Evolutionary conservation across 2,888 invertebrate genomes (phyloP), one percentile per base, ranked within the genome.

Genomic region (Eilema sororculum): DNA sequence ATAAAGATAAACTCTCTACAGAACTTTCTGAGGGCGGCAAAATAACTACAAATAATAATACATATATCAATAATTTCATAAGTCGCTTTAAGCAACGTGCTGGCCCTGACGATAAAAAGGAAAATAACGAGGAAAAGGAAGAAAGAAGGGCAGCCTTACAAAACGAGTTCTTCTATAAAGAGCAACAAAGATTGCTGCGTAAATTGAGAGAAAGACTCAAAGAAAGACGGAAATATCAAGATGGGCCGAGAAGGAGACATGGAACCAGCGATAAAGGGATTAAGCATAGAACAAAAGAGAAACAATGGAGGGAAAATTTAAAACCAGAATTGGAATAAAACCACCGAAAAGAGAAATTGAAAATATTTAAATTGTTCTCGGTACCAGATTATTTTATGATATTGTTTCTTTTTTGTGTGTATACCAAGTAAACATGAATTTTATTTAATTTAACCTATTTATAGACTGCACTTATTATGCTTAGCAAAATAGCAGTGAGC

Each of bases 121-220:
- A n/a, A n/a, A n/a, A 12, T 13, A 16, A 59, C 10, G 37, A 58
- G 20, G 10, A 59, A 46, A 16, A 59, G 6, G 37, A 58, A 24
- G 10, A 59, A 46, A 12, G 24, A 64, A 37, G 28, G 37, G 57
- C 56, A 37, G 64, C 69, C 20, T 0, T 65, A n/a, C 61, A 69
- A 65, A 58, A 56, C 9, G 52, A 69, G 22, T 65, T 28, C n/a
- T 69, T 65, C 61, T 41, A 60, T 16, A 61, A 57, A 28, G 12
- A 57, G n/a, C 69, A 69, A 57, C 33, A 28, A 65, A 22, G 25
- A 22, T 13, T 69, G 28, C 28, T 69, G 22, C 24, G 37, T 6
- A 65, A 28, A 65, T n/a, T 69, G 9, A 65, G 65, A 61, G 69
- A 65, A 8, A 59, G 13, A 28, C 41, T 69, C n/a, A 64, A 28